phyloP scores from a whole-genome alignment of 2,888 invertebrate species.

The Caenorhabditis wallacei region DNA sequence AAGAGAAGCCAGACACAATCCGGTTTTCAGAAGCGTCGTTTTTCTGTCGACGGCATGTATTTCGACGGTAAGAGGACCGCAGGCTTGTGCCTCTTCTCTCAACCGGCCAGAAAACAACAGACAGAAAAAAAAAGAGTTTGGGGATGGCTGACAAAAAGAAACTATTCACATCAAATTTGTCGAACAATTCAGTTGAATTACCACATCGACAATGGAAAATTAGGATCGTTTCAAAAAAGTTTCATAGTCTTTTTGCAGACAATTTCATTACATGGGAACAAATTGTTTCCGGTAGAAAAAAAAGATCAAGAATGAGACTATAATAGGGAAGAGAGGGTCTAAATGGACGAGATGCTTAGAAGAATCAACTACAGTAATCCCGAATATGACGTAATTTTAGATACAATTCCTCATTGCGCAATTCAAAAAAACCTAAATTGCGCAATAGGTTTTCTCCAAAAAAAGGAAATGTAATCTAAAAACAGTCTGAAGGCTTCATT shows the following conservation, averaged over 20 bases:
- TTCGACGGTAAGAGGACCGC: constrained; percentile 29
- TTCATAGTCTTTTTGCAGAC: not conserved
- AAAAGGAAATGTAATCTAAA: too few relatives aligned
- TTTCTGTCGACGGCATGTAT: constrained; percentile 14
- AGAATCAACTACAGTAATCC: too few relatives aligned
- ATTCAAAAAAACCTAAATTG: not conserved
- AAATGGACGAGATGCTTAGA: too few relatives aligned
- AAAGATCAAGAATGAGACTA: too few relatives aligned
- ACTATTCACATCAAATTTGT: constrained; percentile 18
- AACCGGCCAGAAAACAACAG: constrained; percentile 11
- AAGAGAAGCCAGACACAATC: constrained; percentile 42
- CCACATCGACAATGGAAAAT: constrained; percentile 17
- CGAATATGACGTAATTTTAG: too few relatives aligned
- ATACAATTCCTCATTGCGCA: not conserved
- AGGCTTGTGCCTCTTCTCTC: constrained; percentile 49
- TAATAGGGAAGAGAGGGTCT: too few relatives aligned
- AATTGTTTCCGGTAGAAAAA: not conserved
- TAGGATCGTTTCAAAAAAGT: not conserved
- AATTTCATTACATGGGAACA: not conserved
- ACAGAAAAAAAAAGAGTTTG: constrained; percentile 33
- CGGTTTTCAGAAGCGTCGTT: constrained; percentile 57
- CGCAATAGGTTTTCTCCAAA: not conserved
- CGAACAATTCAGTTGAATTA: constrained; percentile 11
- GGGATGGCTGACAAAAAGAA: constrained; percentile 13
- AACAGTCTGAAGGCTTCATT: not conserved